Percentiles rank a stretch among this genome's conserved stretches.
Conservation (phyloP, 2,113 vertebrate genomes). For the Syngnathus typhle region DNA sequence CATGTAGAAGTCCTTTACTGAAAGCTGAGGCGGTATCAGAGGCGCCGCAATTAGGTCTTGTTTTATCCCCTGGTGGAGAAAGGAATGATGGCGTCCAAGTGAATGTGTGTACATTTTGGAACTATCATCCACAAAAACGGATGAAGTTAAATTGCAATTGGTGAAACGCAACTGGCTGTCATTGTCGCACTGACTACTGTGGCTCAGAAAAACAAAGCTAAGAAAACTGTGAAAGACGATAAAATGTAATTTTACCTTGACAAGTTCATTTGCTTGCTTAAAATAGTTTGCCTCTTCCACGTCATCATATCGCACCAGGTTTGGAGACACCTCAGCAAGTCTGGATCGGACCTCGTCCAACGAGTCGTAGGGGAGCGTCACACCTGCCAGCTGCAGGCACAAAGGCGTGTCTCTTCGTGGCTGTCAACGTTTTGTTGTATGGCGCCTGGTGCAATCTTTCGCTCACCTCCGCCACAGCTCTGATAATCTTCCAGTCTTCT, state of each 20-base stretch:
- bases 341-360: slow-evolving; percentile 80
- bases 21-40: slow-evolving; percentile 87
- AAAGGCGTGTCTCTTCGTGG: neutral
- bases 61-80: slow-evolving; percentile 74
- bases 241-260: slow-evolving; percentile 53
- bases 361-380: slow-evolving; percentile 86
- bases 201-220: no score
- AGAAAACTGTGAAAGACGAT: no score
- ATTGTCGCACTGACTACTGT: neutral
- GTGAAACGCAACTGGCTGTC: no score
- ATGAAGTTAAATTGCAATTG: neutral
- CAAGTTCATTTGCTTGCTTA: slow-evolving; percentile 85
- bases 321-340: slow-evolving; percentile 88
- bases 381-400: slow-evolving; percentile 78
- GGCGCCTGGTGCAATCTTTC: neutral
- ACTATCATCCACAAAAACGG: neutral
- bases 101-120: no score
- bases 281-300: slow-evolving; percentile 96
- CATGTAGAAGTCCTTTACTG: slow-evolving; percentile 97
- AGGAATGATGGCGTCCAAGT: neutral
- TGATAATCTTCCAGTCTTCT: slow-evolving; percentile 95
- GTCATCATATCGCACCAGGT: slow-evolving; percentile 88
- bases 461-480: slow-evolving; percentile 90
- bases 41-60: slow-evolving; percentile 84
- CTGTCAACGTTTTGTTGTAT: neutral